A percentile compares a stretch with the other conserved stretches of the same genome.
phyloP scores from a whole-genome alignment of 2,888 invertebrate species.

The Bembecia ichneumoniformis region DNA sequence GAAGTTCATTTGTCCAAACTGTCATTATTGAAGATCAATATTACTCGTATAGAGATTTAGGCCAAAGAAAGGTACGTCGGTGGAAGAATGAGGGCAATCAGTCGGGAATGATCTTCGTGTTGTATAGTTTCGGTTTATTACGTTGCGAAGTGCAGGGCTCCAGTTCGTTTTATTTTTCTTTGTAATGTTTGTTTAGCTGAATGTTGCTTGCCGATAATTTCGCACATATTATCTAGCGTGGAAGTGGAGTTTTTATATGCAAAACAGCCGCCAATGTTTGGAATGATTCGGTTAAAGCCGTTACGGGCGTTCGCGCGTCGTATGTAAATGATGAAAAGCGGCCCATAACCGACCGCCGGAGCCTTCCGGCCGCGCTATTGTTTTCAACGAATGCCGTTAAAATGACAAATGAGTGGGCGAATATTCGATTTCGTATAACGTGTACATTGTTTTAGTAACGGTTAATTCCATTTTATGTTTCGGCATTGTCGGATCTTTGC shows the following conservation, averaged over 20 bases:
- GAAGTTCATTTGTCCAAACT: too few relatives aligned
- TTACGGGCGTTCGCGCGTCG: slow-evolving; percentile 19
- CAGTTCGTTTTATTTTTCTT: too few relatives aligned
- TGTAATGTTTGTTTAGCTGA: too few relatives aligned
- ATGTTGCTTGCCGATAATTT: too few relatives aligned
- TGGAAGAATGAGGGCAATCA: slow-evolving; percentile 51
- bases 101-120: slow-evolving; percentile 24
- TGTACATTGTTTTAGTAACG: slow-evolving; percentile 1
- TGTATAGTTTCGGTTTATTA: slow-evolving; percentile 2
- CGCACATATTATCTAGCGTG: neutral
- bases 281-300: slow-evolving; percentile 34
- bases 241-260: slow-evolving; percentile 30
- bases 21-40: too few relatives aligned
- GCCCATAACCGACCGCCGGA: slow-evolving; percentile 7
- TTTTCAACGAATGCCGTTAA: slow-evolving; percentile 29
- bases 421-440: slow-evolving; percentile 22
- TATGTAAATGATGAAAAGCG: slow-evolving; percentile 34
- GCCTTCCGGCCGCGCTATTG: slow-evolving; percentile 9
- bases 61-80: neutral
- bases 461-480: slow-evolving; percentile 1
- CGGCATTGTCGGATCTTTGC: neutral
- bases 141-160: slow-evolving; percentile 2
- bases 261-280: slow-evolving; percentile 32
- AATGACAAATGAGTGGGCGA: slow-evolving; percentile 31
- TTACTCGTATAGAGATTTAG: neutral